Evolutionary conservation across 2,797 vertebrate species (phyloP).

Genomic region (Gadopsis marmoratus): DNA sequence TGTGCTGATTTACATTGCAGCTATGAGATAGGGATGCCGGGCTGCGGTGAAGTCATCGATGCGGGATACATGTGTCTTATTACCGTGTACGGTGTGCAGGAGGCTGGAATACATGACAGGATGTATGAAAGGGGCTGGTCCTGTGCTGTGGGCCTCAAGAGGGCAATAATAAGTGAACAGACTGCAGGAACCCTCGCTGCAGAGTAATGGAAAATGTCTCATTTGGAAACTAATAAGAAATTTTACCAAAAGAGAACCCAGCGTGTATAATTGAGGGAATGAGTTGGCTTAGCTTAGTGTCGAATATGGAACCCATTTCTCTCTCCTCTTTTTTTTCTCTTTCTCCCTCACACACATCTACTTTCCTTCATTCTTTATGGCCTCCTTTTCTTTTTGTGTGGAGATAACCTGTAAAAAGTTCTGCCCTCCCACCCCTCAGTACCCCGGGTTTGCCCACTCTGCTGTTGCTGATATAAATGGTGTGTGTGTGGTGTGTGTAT

Average conservation of each 20-base stretch:
- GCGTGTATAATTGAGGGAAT: conserved; percentile 46
- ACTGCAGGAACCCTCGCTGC: conserved; percentile 30
- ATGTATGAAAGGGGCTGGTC: conserved; percentile 45
- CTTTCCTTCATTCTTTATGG: conserved; percentile 14
- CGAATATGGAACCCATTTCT: conserved; percentile 47
- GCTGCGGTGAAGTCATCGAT: conserved; percentile 39
- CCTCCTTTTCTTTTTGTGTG: conserved; percentile 27
- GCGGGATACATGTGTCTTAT: conserved; percentile 38
- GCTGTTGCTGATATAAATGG: conserved; percentile 47
- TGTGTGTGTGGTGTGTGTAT: not conserved
- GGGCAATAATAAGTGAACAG: conserved; percentile 40
- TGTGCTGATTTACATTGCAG: conserved; percentile 62
- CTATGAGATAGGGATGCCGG: conserved; percentile 34
- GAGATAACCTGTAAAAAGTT: conserved; percentile 38
- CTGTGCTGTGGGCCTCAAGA: conserved; percentile 44
- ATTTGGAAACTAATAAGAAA: conserved; percentile 62
- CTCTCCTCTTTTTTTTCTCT: conserved; percentile 28
- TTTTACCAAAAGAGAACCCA: conserved; percentile 48
- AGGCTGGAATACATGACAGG: conserved; percentile 52
- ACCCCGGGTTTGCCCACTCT: conserved; percentile 48
- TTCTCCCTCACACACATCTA: not conserved
- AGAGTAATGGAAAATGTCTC: conserved; percentile 57
- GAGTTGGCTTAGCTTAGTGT: conserved; percentile 48
- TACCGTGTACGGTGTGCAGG: conserved; percentile 23
- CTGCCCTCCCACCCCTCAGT: conserved; percentile 33